Conservation (phyloP, 2,113 vertebrate genomes). For the Alligator mississippiensis region DNA sequence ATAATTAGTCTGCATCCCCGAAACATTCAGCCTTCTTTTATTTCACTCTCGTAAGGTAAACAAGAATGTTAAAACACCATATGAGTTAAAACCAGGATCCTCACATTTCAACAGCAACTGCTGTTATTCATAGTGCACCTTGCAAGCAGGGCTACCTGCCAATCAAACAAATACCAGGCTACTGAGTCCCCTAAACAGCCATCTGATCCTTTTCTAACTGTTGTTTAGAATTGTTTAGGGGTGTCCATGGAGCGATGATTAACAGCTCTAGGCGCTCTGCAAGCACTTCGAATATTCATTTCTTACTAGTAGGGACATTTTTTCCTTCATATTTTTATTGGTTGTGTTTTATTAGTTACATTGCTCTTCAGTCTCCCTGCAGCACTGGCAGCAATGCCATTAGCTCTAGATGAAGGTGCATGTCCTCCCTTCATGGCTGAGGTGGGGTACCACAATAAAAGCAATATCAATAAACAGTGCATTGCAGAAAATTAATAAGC, state of each 20-base stretch:
- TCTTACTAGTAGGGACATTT: constrained; percentile 61
- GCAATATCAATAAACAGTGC: constrained; percentile 50
- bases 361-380: constrained; percentile 70
- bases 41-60: neutral
- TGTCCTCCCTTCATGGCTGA: constrained; percentile 54
- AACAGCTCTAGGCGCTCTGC: neutral
- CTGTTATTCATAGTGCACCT: constrained; percentile 34
- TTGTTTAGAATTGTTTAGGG: constrained; percentile 52
- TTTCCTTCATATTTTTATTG: constrained; percentile 72
- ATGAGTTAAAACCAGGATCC: constrained; percentile 52
- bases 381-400: constrained; percentile 36
- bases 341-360: constrained; percentile 58
- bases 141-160: constrained; percentile 56
- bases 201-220: constrained; percentile 53
- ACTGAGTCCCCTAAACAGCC: neutral
- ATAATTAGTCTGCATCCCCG: neutral
- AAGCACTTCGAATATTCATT: constrained; percentile 48
- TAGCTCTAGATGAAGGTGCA: constrained; percentile 39
- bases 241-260: constrained; percentile 42
- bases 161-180: constrained; percentile 56
- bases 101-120: constrained; percentile 12
- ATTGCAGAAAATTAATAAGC: constrained; percentile 54
- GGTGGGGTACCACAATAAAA: constrained; percentile 51
- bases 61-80: neutral
- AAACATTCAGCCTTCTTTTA: constrained; percentile 10